phyloP scores from a whole-genome alignment of 2,888 invertebrate species.

The Anodontia alba region DNA sequence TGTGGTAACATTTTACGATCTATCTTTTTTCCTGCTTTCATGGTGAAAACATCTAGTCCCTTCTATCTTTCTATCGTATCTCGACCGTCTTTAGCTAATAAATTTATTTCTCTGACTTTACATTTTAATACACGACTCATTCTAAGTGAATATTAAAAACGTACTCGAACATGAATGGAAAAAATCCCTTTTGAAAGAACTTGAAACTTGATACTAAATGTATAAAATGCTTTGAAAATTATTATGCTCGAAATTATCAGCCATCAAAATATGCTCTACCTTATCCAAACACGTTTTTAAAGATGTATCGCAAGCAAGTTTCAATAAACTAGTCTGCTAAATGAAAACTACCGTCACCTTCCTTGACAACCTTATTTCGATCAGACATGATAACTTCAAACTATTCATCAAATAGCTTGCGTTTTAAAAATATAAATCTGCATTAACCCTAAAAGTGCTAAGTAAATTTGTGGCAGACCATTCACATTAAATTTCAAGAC shows the following conservation, averaged over 20 bases:
- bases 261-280: conserved; percentile 10
- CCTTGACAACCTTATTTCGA: conserved; percentile 7
- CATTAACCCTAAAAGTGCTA: not conserved
- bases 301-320: conserved; percentile 3
- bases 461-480: too few relatives aligned
- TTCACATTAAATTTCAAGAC: too few relatives aligned
- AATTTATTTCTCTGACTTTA: too few relatives aligned
- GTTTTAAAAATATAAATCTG: conserved; percentile 5
- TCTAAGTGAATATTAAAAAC: too few relatives aligned
- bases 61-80: not conserved
- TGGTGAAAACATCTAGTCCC: too few relatives aligned
- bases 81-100: too few relatives aligned
- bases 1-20: not conserved
- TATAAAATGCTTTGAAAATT: conserved; percentile 14
- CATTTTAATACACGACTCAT: too few relatives aligned
- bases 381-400: not conserved
- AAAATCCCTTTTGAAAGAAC: not conserved
- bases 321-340: not conserved
- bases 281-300: conserved; percentile 5
- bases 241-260: not conserved
- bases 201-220: not conserved
- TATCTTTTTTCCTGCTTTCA: too few relatives aligned
- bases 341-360: not conserved
- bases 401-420: not conserved
- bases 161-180: not conserved